Evolutionary conservation across 2,797 vertebrate species (phyloP).

Genomic region (Acropternis orthonyx): DNA sequence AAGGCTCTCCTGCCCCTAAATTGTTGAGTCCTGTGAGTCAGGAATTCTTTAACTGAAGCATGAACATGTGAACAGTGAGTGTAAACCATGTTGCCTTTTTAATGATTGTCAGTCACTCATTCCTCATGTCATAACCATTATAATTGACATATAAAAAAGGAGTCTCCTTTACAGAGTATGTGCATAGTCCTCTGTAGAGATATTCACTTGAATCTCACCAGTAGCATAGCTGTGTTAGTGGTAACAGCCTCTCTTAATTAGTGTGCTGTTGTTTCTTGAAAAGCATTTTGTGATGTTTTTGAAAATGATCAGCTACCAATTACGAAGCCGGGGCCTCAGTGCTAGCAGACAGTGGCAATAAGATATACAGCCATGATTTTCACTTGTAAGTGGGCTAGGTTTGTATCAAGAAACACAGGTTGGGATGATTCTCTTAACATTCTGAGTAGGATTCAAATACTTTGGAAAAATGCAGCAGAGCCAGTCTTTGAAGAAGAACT

Average conservation of each 20-base stretch:
- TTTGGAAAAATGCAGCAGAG: neutral
- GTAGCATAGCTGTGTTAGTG: neutral
- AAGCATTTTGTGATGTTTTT: neutral
- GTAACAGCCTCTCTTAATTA: neutral
- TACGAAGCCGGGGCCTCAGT: neutral
- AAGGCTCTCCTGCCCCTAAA: slow-evolving; percentile 73
- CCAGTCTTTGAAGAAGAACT: neutral
- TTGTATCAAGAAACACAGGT: neutral
- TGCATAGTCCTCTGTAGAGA: neutral
- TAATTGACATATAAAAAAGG: neutral
- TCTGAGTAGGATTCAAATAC: neutral
- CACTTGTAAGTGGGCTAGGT: neutral
- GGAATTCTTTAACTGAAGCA: slow-evolving; percentile 75
- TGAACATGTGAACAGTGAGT: neutral
- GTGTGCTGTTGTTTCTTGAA: neutral
- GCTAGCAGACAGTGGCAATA: neutral
- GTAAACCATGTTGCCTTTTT: neutral
- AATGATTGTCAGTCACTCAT: neutral
- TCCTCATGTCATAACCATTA: neutral
- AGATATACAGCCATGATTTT: neutral
- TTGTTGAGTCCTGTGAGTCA: slow-evolving; percentile 70
- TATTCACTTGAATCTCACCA: neutral
- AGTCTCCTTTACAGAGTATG: neutral
- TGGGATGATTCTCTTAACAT: neutral
- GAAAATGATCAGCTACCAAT: neutral